Percentiles rank a stretch among this genome's conserved stretches.
Evolutionary conservation across 2,888 invertebrate species (phyloP).

Genomic region (Spicauda simplicius): DNA sequence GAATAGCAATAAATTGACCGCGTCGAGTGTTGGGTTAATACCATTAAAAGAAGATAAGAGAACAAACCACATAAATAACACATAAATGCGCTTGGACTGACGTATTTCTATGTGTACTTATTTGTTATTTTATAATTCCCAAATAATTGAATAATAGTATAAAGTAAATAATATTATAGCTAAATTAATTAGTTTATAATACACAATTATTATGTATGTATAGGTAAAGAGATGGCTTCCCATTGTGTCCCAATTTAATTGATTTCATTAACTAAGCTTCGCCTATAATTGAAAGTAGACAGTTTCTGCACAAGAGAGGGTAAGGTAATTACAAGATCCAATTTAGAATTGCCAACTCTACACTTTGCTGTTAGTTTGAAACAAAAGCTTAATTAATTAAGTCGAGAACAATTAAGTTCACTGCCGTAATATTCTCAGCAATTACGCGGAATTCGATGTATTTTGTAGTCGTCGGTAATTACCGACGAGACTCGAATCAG

Average conservation of each 20-base stretch:
- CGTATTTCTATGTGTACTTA: background rate
- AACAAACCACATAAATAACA: background rate
- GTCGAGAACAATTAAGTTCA: slow-evolving; percentile 85
- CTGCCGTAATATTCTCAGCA: slow-evolving; percentile 83
- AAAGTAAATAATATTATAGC: background rate
- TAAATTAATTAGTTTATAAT: background rate
- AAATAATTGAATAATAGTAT: background rate
- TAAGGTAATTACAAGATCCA: slow-evolving; percentile 85
- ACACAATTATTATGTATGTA: slow-evolving; percentile 10
- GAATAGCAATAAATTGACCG: background rate
- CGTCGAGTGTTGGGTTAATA: background rate
- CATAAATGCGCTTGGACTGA: background rate
- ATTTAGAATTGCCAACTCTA: slow-evolving; percentile 85
- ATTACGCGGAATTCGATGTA: slow-evolving; percentile 82
- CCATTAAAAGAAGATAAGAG: background rate
- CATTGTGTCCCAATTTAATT: slow-evolving; percentile 79
- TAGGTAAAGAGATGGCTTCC: slow-evolving; percentile 60
- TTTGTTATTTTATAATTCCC: background rate
- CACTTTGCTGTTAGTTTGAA: slow-evolving; percentile 85
- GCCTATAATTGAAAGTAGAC: slow-evolving; percentile 83
- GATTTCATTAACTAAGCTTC: slow-evolving; percentile 81
- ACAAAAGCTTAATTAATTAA: slow-evolving; percentile 86
- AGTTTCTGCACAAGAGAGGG: slow-evolving; percentile 80
- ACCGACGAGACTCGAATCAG: slow-evolving; percentile 75
- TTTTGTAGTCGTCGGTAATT: slow-evolving; percentile 81